Evolutionary conservation across 2,797 vertebrate species (phyloP).

Genomic region (Acipenser oxyrinchus): DNA sequence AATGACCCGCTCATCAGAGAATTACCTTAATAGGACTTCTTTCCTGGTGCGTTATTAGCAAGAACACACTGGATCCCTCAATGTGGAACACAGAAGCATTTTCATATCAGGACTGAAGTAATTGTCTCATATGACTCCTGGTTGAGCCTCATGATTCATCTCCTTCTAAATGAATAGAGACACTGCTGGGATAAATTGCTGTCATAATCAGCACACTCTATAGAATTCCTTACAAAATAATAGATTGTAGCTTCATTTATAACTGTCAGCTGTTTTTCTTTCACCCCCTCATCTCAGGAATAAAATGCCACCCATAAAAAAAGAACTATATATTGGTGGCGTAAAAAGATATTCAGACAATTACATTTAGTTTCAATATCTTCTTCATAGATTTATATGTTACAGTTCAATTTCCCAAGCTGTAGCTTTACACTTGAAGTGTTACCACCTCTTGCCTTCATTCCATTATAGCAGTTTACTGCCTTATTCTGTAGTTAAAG

Average conservation of each 20-base stretch:
- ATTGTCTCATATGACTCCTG: slow-evolving; percentile 73
- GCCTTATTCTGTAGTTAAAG: too few species aligned
- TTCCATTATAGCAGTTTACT: too few species aligned
- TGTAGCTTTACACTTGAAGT: too few species aligned
- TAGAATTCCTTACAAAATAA: slow-evolving; percentile 56
- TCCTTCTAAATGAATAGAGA: slow-evolving; percentile 76
- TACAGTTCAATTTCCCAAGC: too few species aligned
- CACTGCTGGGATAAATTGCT: slow-evolving; percentile 60
- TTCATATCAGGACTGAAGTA: slow-evolving; percentile 69
- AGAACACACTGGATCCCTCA: slow-evolving; percentile 58
- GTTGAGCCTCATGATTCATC: slow-evolving; percentile 73
- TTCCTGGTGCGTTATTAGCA: slow-evolving; percentile 62
- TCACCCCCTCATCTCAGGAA: not conserved
- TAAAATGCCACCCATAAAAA: not conserved
- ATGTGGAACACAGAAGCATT: slow-evolving; percentile 65
- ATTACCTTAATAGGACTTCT: slow-evolving; percentile 52
- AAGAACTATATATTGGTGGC: too few species aligned
- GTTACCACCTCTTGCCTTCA: too few species aligned
- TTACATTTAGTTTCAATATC: too few species aligned
- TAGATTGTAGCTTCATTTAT: slow-evolving; percentile 56
- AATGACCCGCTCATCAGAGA: slow-evolving; percentile 77
- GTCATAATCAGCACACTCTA: slow-evolving; percentile 60
- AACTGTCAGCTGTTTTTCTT: slow-evolving; percentile 32
- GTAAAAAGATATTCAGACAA: too few species aligned
- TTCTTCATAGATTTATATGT: too few species aligned